Evolutionary conservation across 2,888 invertebrate genomes (phyloP).

Genomic region (Tineola bisselliella): DNA sequence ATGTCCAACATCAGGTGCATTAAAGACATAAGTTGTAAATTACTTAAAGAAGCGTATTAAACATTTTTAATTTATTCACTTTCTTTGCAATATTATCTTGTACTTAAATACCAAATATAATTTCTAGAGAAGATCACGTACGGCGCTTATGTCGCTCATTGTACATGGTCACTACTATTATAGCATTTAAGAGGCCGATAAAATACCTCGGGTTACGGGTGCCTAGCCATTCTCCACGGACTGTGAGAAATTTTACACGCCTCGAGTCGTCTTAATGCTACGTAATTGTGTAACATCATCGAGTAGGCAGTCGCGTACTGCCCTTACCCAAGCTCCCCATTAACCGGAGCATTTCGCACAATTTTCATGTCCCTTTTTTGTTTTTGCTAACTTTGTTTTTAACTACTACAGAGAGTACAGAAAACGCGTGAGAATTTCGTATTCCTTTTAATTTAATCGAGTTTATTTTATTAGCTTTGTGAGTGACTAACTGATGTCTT

Average conservation of each 20-base stretch:
- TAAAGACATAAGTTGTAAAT: background rate
- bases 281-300: constrained; percentile 43
- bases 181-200: constrained; percentile 42
- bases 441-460: background rate
- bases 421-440: background rate
- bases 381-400: constrained; percentile 4
- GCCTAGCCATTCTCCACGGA: constrained; percentile 38
- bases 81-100: background rate
- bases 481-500: no score
- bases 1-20: background rate
- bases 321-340: constrained; percentile 17
- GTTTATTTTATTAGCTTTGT: no score
- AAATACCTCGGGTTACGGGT: constrained; percentile 38
- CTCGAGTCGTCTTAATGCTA: constrained; percentile 45
- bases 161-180: constrained; percentile 44
- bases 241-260: constrained; percentile 53
- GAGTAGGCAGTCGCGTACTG: constrained; percentile 23
- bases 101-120: background rate
- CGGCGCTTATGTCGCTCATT: constrained; percentile 3
- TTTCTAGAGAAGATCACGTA: background rate
- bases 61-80: background rate
- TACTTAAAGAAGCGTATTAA: background rate
- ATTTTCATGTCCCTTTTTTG: background rate
- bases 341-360: constrained; percentile 7
- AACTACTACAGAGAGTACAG: background rate